A percentile compares a stretch with the other conserved stretches of the same genome.
These are phyloP conservation scores for Karalla daura DNA, from an alignment of 2,797 vertebrate species.

Conservation along the genomic window DNA sequence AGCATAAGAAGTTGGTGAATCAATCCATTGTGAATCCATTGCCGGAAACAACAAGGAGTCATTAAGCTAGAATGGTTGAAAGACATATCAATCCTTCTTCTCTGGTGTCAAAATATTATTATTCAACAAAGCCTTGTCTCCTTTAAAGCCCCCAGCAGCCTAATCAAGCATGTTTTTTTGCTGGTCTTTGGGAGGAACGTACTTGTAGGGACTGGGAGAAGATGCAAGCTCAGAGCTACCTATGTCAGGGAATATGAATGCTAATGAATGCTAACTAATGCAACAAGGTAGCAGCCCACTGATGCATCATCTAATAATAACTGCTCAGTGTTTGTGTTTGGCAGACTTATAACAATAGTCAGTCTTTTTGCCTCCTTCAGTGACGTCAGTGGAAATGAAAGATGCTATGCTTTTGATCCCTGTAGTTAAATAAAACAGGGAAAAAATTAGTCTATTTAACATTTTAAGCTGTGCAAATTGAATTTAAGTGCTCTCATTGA, in stretches of 20 bases:
- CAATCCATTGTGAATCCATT: too few species aligned
- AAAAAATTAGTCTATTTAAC: slow-evolving; percentile 5
- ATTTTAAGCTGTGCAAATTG: slow-evolving; percentile 2
- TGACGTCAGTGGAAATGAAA: not conserved
- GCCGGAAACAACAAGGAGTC: too few species aligned
- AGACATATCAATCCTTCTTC: too few species aligned
- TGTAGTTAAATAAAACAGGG: not conserved
- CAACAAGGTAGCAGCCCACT: slow-evolving; percentile 14
- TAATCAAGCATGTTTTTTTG: too few species aligned
- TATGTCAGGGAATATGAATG: slow-evolving; percentile 41
- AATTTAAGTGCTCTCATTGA: slow-evolving; percentile 22
- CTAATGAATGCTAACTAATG: slow-evolving; percentile 46
- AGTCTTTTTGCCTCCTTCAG: not conserved
- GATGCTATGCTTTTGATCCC: not conserved
- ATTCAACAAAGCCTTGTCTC: too few species aligned
- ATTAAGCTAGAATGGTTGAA: too few species aligned
- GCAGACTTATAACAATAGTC: not conserved
- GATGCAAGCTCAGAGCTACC: too few species aligned
- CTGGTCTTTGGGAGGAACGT: too few species aligned
- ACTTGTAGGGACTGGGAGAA: too few species aligned
- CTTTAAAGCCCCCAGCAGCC: too few species aligned
- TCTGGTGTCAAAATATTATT: too few species aligned
- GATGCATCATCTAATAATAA: not conserved
- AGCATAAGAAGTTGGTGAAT: not conserved
- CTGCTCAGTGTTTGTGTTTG: not conserved